A percentile compares a stretch with the other conserved stretches of the same genome.
Conservation (phyloP, 2,797 vertebrate genomes). For the Mormyrus hasselquistii region DNA sequence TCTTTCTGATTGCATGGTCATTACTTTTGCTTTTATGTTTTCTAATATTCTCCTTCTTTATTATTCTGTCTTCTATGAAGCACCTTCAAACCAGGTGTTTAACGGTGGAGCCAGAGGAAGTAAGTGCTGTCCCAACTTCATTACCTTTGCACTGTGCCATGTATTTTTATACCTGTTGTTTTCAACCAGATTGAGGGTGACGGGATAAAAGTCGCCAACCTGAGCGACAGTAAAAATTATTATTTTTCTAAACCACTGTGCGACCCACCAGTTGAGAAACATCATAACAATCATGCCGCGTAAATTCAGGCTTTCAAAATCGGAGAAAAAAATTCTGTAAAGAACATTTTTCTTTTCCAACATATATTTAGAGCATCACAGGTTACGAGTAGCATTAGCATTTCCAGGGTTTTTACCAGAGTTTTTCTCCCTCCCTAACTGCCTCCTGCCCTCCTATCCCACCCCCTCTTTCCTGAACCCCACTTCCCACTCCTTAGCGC, state of each 20-base stretch:
- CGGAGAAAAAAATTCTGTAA: neutral
- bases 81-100: constrained; percentile 72
- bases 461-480: neutral
- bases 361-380: neutral
- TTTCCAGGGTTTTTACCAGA: neutral
- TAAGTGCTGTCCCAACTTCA: constrained; percentile 45
- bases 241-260: neutral
- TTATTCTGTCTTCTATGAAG: constrained; percentile 48
- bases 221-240: neutral
- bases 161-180: neutral
- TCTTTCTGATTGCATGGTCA: neutral
- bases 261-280: neutral
- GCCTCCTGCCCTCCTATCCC: neutral
- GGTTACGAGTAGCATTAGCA: neutral
- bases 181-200: neutral
- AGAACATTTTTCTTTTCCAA: neutral
- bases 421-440: constrained; percentile 33
- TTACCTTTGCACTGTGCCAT: neutral
- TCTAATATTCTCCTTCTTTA: constrained; percentile 17
- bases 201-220: neutral
- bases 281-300: neutral
- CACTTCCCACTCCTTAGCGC: constrained; percentile 58
- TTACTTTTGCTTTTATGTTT: neutral
- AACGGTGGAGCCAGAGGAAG: constrained; percentile 68
- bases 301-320: neutral